Evolutionary conservation across 2,797 vertebrate genomes (phyloP), one percentile per base, ranked within the genome.

Genomic region (Chiroxiphia lanceolata): DNA sequence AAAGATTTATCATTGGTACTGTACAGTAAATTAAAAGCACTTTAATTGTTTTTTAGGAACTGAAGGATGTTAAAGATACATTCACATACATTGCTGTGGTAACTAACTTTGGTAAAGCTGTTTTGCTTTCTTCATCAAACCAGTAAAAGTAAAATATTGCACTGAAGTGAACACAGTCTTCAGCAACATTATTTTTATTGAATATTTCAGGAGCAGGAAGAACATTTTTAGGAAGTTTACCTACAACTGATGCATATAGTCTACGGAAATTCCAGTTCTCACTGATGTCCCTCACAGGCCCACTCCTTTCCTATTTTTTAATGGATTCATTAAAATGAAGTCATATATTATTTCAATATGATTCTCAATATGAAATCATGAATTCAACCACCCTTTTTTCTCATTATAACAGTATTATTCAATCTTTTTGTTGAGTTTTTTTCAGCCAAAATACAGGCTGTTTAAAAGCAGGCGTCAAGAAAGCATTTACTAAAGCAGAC

Each of bases 31-130:
- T 51, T 16, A 80, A 77, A 87, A 94, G 10, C 27, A 48, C 10
- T 90, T 77, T 40, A 15, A n/a, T 45, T 74, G 3, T 22, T 74
- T 83, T 67, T 40, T 44, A 61, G 45, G 15, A 89, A n/a, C 27
- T 1, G 0, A 87, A 57, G 27, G 27, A 36, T 2, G 0, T 34
- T 57, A 83, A 89, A 80, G 22, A 47, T 68, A 16, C 13, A 22
- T 17, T 71, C 4, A 0, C 31, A 77, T 60, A n/a, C 33, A 57
- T 31, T 87, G 45, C 34, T 77, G 26, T 47, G 23, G n/a, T 29
- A 89, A 71, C 45, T 83, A 82, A 60, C 38, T 90, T 79, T 56
- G 26, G 27, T 82, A 89, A 93, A 87, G 9, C 17, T 79, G 11
- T 15, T 69, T 75, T 68, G 15, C 45, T 81, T 85, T 89, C 56